A percentile compares a stretch with the other conserved stretches of the same genome.
phyloP scores from a whole-genome alignment of 1,140 invertebrate species.

The Diploscapter pachys region DNA sequence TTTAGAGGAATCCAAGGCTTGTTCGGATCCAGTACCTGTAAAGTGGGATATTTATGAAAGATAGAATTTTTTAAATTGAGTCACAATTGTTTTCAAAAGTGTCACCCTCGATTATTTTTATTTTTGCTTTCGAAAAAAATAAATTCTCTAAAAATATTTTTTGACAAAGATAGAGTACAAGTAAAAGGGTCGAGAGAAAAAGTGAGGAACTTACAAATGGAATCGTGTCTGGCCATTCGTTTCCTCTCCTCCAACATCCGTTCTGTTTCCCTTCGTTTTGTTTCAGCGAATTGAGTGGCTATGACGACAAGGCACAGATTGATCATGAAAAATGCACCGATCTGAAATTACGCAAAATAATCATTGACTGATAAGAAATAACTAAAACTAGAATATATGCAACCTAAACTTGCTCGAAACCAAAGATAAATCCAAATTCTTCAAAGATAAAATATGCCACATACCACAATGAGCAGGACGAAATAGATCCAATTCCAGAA shows the following conservation, averaged over 20 bases:
- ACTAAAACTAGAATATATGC: neutral
- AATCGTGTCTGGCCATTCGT: constrained; percentile 87
- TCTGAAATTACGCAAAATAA: constrained; percentile 67
- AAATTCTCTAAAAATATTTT: too few relatives aligned
- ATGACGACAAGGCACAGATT: constrained; percentile 99
- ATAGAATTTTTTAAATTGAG: too few relatives aligned
- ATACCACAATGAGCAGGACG: constrained; percentile 95
- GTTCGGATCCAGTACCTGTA: too few relatives aligned
- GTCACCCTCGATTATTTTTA: too few relatives aligned
- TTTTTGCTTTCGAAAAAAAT: too few relatives aligned
- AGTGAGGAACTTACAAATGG: constrained; percentile 64
- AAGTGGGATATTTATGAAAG: too few relatives aligned
- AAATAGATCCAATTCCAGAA: constrained; percentile 99
- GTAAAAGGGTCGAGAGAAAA: too few relatives aligned
- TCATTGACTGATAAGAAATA: neutral
- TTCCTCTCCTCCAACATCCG: constrained; percentile 92
- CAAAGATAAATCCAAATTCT: too few relatives aligned
- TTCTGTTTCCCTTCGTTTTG: constrained; percentile 98
- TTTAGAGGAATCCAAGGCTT: constrained; percentile 1
- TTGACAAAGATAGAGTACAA: too few relatives aligned
- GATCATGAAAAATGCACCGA: constrained; percentile 99
- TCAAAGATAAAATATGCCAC: neutral
- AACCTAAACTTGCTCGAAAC: too few relatives aligned
- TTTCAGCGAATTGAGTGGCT: constrained; percentile 98
- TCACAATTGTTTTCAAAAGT: too few relatives aligned